These are phyloP conservation scores for Temnothorax rugatulus DNA, from an alignment of 2,888 invertebrate species.

Conservation along the genomic window DNA sequence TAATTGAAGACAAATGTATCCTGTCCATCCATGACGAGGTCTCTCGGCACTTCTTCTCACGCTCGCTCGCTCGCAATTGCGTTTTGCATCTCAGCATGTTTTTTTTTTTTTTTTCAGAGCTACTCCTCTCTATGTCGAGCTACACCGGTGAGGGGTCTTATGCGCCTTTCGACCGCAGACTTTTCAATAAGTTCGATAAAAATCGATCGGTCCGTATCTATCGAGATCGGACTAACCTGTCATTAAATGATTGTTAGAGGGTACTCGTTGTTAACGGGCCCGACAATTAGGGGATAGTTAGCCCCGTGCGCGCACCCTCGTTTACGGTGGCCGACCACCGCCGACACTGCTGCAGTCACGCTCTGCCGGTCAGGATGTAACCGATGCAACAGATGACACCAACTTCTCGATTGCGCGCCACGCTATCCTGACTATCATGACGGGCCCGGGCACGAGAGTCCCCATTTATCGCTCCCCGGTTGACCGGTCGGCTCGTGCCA, in stretches of 20 bases:
- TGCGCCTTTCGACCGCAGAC: background rate
- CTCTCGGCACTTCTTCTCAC: background rate
- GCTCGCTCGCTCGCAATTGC: conserved; percentile 9
- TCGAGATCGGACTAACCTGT: conserved; percentile 31
- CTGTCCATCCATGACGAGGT: background rate
- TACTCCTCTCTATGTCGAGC: background rate
- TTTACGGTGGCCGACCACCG: conserved; percentile 65
- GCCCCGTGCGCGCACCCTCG: conserved; percentile 61
- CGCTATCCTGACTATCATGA: conserved; percentile 68
- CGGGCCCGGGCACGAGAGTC: conserved; percentile 60
- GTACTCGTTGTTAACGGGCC: conserved; percentile 36
- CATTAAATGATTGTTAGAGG: conserved; percentile 60
- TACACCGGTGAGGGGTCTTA: background rate
- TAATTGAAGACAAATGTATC: conserved; percentile 36
- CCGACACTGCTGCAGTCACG: conserved; percentile 68
- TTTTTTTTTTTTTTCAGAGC: background rate
- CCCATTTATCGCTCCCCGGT: conserved; percentile 66
- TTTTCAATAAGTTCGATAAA: conserved; percentile 47
- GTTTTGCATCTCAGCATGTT: background rate
- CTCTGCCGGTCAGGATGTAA: conserved; percentile 76
- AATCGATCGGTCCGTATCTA: conserved; percentile 30
- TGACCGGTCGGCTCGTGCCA: conserved; percentile 80
- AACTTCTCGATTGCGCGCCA: conserved; percentile 74
- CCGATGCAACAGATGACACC: conserved; percentile 84
- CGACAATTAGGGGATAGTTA: conserved; percentile 71